phyloP scores from a whole-genome alignment of 2,888 invertebrate species.

The Mechanitis messenoides region DNA sequence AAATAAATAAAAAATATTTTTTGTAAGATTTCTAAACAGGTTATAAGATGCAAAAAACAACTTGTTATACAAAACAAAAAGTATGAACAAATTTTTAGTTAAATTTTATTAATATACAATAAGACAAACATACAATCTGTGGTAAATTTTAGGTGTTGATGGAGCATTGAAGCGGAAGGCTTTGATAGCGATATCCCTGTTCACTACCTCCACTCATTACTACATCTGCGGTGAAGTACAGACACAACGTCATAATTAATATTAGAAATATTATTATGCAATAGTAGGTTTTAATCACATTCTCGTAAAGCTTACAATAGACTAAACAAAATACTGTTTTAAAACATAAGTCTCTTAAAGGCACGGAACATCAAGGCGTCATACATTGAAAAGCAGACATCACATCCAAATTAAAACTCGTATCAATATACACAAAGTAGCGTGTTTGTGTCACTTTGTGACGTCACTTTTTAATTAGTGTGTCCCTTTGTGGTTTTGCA shows the following conservation, averaged over 20 bases:
- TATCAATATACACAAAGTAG: slow-evolving; percentile 29
- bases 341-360: slow-evolving; percentile 6
- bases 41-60: too few species aligned
- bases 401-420: slow-evolving; percentile 27
- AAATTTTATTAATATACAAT: too few species aligned
- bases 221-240: slow-evolving; percentile 3
- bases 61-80: too few species aligned
- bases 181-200: slow-evolving; percentile 40
- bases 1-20: too few species aligned
- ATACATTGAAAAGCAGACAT: slow-evolving; percentile 19
- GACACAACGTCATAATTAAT: background rate
- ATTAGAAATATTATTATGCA: slow-evolving; percentile 1
- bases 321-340: slow-evolving; percentile 9
- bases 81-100: too few species aligned
- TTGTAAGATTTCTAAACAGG: too few species aligned
- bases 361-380: slow-evolving; percentile 20
- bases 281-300: background rate
- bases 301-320: slow-evolving; percentile 3
- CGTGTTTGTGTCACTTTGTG: slow-evolving; percentile 58
- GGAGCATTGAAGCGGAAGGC: slow-evolving; percentile 31
- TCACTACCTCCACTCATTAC: slow-evolving; percentile 23
- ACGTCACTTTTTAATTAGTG: slow-evolving; percentile 74
- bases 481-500: slow-evolving; percentile 67
- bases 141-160: slow-evolving; percentile 25
- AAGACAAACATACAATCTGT: slow-evolving; percentile 10